Percentiles rank a stretch among this genome's conserved stretches.
These are phyloP conservation scores for Syngnathus rostellatus DNA, from an alignment of 2,797 vertebrate species.

Conservation along the genomic window DNA sequence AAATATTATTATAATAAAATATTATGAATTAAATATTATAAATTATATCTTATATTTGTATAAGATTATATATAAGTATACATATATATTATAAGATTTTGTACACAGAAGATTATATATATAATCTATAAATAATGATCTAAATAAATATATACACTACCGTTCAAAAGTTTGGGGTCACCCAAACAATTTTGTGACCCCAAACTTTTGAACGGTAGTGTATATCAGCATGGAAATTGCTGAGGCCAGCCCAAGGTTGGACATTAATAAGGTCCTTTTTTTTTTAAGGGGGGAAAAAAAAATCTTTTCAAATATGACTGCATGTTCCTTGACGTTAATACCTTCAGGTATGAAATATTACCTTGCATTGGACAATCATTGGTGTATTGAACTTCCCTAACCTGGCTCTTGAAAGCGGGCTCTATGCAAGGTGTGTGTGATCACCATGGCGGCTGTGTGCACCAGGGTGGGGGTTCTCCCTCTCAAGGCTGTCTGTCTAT, in stretches of 20 bases:
- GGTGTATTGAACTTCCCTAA: constrained; percentile 15
- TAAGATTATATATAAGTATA: too few relatives aligned
- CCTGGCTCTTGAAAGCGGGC: constrained; percentile 22
- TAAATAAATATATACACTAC: too few relatives aligned
- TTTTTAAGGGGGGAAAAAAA: neutral
- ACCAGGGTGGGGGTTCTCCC: constrained; percentile 33
- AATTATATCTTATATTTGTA: too few relatives aligned
- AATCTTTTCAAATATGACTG: neutral
- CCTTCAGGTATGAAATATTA: neutral
- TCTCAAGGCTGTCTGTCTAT: constrained; percentile 42
- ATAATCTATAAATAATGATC: too few relatives aligned
- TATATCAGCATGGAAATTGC: neutral
- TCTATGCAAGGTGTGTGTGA: constrained; percentile 30
- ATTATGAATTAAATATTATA: too few relatives aligned
- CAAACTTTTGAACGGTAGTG: too few relatives aligned
- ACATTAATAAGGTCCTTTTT: neutral
- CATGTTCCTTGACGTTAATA: neutral
- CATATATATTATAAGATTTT: too few relatives aligned
- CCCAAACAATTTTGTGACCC: too few relatives aligned
- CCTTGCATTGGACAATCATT: constrained; percentile 5
- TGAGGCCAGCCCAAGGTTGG: neutral
- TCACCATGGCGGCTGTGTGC: constrained; percentile 18
- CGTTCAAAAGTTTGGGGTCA: too few relatives aligned
- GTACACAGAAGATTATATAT: too few relatives aligned
- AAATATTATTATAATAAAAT: too few relatives aligned